These are phyloP conservation scores for Oryzias celebensis DNA, from an alignment of 2,113 vertebrate species.

Conservation along the genomic window DNA sequence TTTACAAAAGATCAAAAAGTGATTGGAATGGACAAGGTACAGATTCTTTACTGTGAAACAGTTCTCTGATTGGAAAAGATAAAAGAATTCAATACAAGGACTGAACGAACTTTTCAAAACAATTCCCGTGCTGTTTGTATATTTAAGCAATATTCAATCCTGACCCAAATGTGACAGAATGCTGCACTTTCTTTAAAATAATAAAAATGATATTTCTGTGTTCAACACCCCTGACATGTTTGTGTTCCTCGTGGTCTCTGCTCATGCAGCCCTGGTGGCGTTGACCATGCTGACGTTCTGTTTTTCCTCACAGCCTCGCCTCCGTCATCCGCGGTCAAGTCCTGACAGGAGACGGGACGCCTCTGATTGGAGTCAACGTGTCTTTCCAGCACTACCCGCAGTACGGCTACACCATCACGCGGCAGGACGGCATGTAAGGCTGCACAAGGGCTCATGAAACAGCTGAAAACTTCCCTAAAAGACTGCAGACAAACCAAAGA, in stretches of 20 bases:
- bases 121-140: too few relatives aligned
- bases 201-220: slow-evolving; percentile 28
- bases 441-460: slow-evolving; percentile 10
- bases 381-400: slow-evolving; percentile 92
- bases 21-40: too few relatives aligned
- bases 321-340: slow-evolving; percentile 97
- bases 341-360: slow-evolving; percentile 93
- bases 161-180: too few relatives aligned
- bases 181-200: too few relatives aligned
- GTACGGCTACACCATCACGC: slow-evolving; percentile 92
- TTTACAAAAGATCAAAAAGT: too few relatives aligned
- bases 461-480: slow-evolving; percentile 31
- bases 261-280: slow-evolving; percentile 32
- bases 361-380: slow-evolving; percentile 98
- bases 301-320: slow-evolving; percentile 83
- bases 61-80: too few relatives aligned
- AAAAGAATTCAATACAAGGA: too few relatives aligned
- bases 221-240: slow-evolving; percentile 49
- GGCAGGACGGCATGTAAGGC: slow-evolving; percentile 96
- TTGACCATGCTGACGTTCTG: slow-evolving; percentile 41
- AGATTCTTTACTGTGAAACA: too few relatives aligned
- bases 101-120: too few relatives aligned
- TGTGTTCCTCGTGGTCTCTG: slow-evolving; percentile 40
- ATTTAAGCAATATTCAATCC: neutral
- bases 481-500: slow-evolving; percentile 45